Evolutionary conservation across 2,888 invertebrate genomes (phyloP).

Genomic region (Hypercompe scribonia): DNA sequence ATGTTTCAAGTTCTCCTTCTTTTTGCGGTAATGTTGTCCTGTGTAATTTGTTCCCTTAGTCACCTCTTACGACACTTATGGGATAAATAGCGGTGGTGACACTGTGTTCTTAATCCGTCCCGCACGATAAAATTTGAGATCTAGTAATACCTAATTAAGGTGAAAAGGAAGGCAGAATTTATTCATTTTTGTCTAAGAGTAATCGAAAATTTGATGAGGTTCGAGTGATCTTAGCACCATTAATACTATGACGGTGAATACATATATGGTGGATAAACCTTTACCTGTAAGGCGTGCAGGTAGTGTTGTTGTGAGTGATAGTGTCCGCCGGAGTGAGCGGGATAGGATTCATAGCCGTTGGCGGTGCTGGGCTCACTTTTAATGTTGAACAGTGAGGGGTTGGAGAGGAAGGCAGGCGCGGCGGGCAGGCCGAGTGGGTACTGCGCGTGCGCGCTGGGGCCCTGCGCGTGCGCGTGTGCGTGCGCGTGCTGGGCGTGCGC

Average conservation of each 20-base stretch:
- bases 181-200: no score
- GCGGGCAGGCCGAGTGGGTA: constrained; percentile 60
- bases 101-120: no score
- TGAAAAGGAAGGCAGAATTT: no score
- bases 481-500: constrained; percentile 74
- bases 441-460: constrained; percentile 53
- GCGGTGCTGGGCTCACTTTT: constrained; percentile 79
- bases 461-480: constrained; percentile 39
- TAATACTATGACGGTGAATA: no score
- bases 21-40: no score
- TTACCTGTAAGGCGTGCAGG: constrained; percentile 84
- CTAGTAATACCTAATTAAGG: no score
- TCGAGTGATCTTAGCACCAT: no score
- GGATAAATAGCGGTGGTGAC: no score
- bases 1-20: no score
- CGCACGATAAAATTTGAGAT: no score
- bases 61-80: no score
- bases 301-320: constrained; percentile 85
- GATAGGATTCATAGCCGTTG: constrained; percentile 67
- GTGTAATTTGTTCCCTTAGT: no score
- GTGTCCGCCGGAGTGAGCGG: constrained; percentile 64
- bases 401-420: constrained; percentile 68
- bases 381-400: constrained; percentile 78
- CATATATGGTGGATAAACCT: not conserved
- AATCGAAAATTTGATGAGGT: not conserved